Base-by-base conservation (phyloP, 1,140 invertebrate genomes). In the Nylanderia fulva region DNA sequence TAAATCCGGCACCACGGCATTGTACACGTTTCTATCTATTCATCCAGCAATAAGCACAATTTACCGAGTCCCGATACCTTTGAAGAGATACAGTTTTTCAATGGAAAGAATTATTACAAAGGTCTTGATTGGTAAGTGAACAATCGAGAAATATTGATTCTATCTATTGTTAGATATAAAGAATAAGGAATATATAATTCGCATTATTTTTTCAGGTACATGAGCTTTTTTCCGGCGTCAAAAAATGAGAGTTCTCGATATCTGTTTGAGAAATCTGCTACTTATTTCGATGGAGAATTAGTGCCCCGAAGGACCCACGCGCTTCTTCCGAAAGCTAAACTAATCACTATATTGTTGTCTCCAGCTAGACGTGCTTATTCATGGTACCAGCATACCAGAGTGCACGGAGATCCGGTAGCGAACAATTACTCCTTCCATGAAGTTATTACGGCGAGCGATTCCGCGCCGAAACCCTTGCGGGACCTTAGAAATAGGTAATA, bases 71-170 rank as follows among this genome's bases (percentile, higher is more conserved):
- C 97, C 0, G 97, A 98, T 87, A 99, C 98, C 2, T 99, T 99
- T 95, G 99, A 99, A 95, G 99, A 99, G 95, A 97, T 99, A 85
- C 99, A 99, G 95, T 99, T 99, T 95, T 99, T 99, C 95, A 99
- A 99, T 93, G 98, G 98, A 8, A 98, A 98, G 92, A 99, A 99
- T 95, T 99, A 99, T 94, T 97, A 98, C 88, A 97, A 98, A 95
- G 99, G 96, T 8, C 94, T 99, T 27, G 98, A 99, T 94, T 99
- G 99, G 99, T 99, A 93, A 91, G 79, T 61, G 36, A 60, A 33
- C 13, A 77, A 48, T n/a, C 48, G 39, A n/a, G 56, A 11, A 58
- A 60, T 36, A 21, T 69, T n/a, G 18, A 52, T 64, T 29, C 2
- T 64, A 29, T 68, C 11, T 71, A 45, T 61, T 82, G 7, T n/a